These are phyloP conservation scores for Drosophila pandora DNA, from an alignment of 1,140 invertebrate genomes.

Conservation along the genomic window DNA sequence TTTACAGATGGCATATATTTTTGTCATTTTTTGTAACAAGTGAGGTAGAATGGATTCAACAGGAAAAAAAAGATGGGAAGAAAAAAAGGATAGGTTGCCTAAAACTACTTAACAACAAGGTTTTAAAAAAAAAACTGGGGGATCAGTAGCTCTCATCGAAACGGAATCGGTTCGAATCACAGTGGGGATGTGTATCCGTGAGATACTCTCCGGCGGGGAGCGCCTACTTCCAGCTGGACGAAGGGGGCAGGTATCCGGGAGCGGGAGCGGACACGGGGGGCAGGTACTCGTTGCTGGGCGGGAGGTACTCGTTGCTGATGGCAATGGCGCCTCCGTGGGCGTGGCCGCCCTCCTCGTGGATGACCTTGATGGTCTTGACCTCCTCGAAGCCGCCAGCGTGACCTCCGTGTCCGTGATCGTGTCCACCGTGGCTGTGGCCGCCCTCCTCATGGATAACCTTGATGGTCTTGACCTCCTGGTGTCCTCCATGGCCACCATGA, in stretches of 20 bases:
- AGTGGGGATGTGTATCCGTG: constrained; percentile 18
- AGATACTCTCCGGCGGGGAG: background rate
- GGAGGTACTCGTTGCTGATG: constrained; percentile 56
- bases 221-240: constrained; percentile 64
- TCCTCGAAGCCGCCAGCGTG: constrained; percentile 45
- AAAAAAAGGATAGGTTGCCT: constrained; percentile 52
- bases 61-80: constrained; percentile 62
- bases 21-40: constrained; percentile 16
- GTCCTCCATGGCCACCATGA: constrained; percentile 33
- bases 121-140: constrained; percentile 28
- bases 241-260: constrained; percentile 65
- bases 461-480: constrained; percentile 62
- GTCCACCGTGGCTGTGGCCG: constrained; percentile 40
- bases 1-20: constrained; percentile 43
- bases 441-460: constrained; percentile 76
- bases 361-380: constrained; percentile 70
- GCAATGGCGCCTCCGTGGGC: constrained; percentile 13
- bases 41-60: constrained; percentile 45
- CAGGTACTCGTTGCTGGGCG: constrained; percentile 60
- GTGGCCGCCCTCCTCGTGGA: constrained; percentile 58
- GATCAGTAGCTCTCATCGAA: constrained; percentile 27
- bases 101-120: constrained; percentile 68
- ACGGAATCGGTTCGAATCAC: constrained; percentile 54
- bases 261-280: constrained; percentile 45
- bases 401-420: constrained; percentile 36